Conservation (phyloP, 2,797 vertebrate genomes). For the Trachurus trachurus region DNA sequence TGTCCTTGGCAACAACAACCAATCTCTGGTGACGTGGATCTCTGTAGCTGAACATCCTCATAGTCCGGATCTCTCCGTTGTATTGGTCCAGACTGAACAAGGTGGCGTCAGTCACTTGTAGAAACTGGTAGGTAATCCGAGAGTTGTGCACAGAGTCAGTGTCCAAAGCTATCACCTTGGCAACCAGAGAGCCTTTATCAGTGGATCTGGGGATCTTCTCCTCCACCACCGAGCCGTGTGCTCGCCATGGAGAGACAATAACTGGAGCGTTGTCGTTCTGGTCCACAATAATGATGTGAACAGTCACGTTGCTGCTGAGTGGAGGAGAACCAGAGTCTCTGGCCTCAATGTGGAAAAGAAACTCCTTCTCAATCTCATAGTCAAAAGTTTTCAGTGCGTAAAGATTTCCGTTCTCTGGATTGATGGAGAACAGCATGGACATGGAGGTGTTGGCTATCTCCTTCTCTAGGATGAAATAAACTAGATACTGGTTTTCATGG, state of each 20-base stretch:
- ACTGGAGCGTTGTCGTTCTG: conserved; percentile 80
- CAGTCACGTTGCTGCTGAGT: conserved; percentile 76
- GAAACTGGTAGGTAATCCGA: conserved; percentile 80
- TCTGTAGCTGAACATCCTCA: conserved; percentile 84
- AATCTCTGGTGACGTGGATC: conserved; percentile 75
- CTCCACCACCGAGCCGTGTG: conserved; percentile 68
- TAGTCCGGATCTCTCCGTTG: conserved; percentile 81
- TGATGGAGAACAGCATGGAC: conserved; percentile 80
- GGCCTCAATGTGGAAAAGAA: conserved; percentile 78
- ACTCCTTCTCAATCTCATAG: conserved; percentile 76
- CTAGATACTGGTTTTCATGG: conserved; percentile 81
- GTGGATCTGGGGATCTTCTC: conserved; percentile 70
- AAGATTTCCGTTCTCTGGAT: conserved; percentile 77
- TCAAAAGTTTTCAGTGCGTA: conserved; percentile 78
- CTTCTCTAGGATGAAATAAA: conserved; percentile 80
- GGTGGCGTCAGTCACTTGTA: conserved; percentile 76
- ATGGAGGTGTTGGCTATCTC: conserved; percentile 77
- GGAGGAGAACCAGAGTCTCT: conserved; percentile 80
- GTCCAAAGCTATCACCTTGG: conserved; percentile 80
- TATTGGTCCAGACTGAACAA: conserved; percentile 83
- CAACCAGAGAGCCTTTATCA: conserved; percentile 75
- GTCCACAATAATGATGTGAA: conserved; percentile 77
- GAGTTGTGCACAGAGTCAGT: conserved; percentile 79
- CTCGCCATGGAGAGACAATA: conserved; percentile 77
- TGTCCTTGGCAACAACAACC: conserved; percentile 75